Conservation (phyloP, 2,113 vertebrate genomes). For the Gadus chalcogrammus region DNA sequence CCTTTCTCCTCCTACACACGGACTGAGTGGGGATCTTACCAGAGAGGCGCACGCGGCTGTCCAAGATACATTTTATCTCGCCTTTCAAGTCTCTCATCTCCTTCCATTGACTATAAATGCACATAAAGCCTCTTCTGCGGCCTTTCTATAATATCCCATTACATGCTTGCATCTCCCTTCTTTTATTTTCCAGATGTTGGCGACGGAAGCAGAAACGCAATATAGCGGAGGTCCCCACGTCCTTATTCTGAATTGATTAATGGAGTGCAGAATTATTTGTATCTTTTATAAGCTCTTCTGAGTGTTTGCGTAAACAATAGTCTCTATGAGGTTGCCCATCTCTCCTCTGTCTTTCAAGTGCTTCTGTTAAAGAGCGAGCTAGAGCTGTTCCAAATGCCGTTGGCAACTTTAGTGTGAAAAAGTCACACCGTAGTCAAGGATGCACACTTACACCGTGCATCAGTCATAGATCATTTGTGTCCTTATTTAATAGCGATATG, state of each 20-base stretch:
- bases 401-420: no score
- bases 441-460: no score
- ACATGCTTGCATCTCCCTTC: constrained; percentile 14
- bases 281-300: no score
- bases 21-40: constrained; percentile 26
- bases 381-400: no score
- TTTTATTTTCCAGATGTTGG: constrained; percentile 5
- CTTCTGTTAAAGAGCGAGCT: no score
- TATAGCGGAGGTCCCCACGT: constrained; percentile 1
- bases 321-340: no score
- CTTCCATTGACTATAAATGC: constrained; percentile 19
- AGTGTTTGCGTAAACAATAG: no score
- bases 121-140: constrained; percentile 28
- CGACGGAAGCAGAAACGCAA: constrained; percentile 3
- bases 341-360: no score
- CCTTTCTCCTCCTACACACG: constrained; percentile 32
- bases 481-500: no score
- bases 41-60: constrained; percentile 20
- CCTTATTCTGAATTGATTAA: neutral
- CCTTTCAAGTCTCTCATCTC: constrained; percentile 30
- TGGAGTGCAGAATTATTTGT: no score
- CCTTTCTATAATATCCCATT: constrained; percentile 27
- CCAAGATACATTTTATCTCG: constrained; percentile 29
- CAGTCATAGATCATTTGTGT: no score
- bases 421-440: no score